Evolutionary conservation across 2,888 invertebrate genomes (phyloP).

Genomic region (Bedellia somnulentella): DNA sequence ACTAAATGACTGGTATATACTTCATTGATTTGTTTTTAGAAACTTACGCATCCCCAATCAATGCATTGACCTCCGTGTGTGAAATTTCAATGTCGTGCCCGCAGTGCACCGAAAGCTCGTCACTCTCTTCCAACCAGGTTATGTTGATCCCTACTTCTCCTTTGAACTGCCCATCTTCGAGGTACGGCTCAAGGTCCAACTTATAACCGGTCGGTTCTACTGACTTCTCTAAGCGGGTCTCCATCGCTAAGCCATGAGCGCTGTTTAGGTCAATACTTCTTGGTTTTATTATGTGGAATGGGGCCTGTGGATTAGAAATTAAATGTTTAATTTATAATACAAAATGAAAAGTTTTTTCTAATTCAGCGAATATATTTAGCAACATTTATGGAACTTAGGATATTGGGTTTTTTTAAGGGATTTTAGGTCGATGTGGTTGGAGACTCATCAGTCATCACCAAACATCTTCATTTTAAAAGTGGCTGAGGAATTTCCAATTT

Average conservation of each 20-base stretch:
- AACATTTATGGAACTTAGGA: too few relatives aligned
- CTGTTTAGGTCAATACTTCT: constrained; percentile 73
- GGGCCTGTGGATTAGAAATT: constrained; percentile 15
- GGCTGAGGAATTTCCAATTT: too few relatives aligned
- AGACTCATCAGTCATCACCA: too few relatives aligned
- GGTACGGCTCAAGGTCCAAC: constrained; percentile 67
- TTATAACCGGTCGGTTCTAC: constrained; percentile 68
- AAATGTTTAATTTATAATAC: neutral
- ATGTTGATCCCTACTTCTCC: constrained; percentile 72
- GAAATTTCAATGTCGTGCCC: constrained; percentile 65
- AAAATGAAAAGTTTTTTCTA: neutral
- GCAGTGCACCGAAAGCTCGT: constrained; percentile 67
- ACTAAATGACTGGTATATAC: too few relatives aligned
- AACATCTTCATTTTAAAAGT: too few relatives aligned
- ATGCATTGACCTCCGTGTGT: too few relatives aligned
- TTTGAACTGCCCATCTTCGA: constrained; percentile 65
- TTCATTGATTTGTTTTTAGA: too few relatives aligned
- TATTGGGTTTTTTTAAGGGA: too few relatives aligned
- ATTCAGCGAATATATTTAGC: too few relatives aligned
- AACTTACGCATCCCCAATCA: too few relatives aligned
- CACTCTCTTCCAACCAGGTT: constrained; percentile 64
- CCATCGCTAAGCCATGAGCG: constrained; percentile 65
- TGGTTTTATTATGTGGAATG: constrained; percentile 35
- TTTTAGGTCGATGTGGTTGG: too few relatives aligned
- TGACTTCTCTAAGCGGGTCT: constrained; percentile 63